phyloP scores from a whole-genome alignment of 2,888 invertebrate genomes.

The Ornithoptera priamus region DNA sequence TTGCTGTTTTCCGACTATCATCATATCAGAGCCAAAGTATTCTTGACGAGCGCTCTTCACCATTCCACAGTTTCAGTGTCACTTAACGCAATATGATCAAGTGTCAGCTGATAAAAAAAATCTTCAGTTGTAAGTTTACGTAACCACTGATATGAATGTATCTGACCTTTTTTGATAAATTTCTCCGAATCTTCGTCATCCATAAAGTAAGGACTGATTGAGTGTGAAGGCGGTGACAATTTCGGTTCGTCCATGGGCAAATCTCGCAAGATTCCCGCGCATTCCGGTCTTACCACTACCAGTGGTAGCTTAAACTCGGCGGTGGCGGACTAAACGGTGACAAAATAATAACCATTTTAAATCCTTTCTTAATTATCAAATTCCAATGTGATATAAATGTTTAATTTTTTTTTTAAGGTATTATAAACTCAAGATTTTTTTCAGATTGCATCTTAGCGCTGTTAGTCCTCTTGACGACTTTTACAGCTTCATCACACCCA shows the following conservation, averaged over 20 bases:
- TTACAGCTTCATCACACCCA: background rate
- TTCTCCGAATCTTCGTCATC: slow-evolving; percentile 82
- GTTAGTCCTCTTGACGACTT: too few species aligned
- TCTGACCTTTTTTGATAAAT: slow-evolving; percentile 82
- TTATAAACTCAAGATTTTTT: too few species aligned
- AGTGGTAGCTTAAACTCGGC: slow-evolving; percentile 86
- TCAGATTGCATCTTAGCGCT: too few species aligned
- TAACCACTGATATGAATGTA: background rate
- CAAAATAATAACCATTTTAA: slow-evolving; percentile 26
- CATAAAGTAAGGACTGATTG: slow-evolving; percentile 84
- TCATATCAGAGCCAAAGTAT: too few species aligned
- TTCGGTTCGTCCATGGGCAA: slow-evolving; percentile 81
- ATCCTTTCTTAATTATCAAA: background rate
- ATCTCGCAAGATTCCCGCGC: slow-evolving; percentile 82
- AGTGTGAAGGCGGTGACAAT: slow-evolving; percentile 79
- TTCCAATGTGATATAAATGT: background rate
- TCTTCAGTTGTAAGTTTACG: background rate
- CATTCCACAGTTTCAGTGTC: too few species aligned
- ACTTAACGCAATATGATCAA: too few species aligned
- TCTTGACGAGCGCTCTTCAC: too few species aligned
- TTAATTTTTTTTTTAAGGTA: too few species aligned
- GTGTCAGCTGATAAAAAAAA: background rate
- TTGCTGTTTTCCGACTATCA: too few species aligned
- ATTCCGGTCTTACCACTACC: slow-evolving; percentile 83
- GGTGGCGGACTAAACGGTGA: slow-evolving; percentile 78